Conservation (phyloP, 2,113 vertebrate genomes). For the Anas platyrhynchos region DNA sequence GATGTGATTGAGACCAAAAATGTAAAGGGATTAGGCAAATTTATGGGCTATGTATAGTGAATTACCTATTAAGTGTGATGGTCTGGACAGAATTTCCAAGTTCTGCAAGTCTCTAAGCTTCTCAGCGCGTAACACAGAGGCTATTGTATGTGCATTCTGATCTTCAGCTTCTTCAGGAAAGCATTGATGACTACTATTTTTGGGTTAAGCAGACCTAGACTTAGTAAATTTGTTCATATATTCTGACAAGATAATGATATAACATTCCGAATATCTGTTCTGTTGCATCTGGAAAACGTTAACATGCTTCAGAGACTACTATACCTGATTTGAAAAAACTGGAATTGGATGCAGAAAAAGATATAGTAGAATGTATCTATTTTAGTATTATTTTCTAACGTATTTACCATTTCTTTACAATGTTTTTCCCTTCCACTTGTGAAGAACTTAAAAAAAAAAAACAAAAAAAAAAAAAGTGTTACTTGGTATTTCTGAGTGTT, state of each 20-base stretch:
- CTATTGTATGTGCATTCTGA: fast-evolving
- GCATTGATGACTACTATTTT: neutral
- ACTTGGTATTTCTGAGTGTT: neutral
- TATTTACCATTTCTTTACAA: neutral
- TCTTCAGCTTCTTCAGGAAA: neutral
- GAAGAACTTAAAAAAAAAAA: neutral
- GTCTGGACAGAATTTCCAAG: neutral
- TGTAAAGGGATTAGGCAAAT: neutral
- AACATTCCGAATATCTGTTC: neutral
- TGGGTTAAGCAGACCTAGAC: neutral
- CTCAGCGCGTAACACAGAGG: neutral
- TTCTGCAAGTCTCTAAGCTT: neutral
- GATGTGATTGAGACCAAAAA: neutral
- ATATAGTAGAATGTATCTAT: neutral
- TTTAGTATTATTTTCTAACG: neutral
- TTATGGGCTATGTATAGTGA: neutral
- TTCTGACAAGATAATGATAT: neutral
- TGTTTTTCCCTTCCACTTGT: neutral
- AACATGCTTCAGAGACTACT: neutral
- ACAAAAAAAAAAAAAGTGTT: neutral
- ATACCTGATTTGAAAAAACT: neutral
- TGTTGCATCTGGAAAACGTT: neutral
- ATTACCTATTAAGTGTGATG: neutral
- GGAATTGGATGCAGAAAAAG: neutral
- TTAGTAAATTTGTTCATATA: neutral